These are phyloP conservation scores for Catharus minimus DNA, from an alignment of 2,113 vertebrate species.

Conservation along the genomic window DNA sequence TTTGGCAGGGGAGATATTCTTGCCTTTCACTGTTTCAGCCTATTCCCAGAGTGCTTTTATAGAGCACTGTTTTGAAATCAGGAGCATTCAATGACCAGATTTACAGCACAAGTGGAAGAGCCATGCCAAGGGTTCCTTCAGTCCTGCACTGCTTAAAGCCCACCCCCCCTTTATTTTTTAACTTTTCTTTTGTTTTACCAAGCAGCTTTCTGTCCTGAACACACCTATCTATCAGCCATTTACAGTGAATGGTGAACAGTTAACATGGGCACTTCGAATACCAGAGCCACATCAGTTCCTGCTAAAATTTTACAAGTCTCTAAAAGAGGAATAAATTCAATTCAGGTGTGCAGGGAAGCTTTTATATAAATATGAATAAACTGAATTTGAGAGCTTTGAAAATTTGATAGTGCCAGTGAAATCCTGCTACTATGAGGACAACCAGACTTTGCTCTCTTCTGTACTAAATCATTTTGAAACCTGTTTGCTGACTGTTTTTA, in stretches of 20 bases:
- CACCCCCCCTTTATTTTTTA: accelerated
- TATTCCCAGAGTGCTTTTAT: background rate
- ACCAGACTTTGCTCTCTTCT: background rate
- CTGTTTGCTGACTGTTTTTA: conserved; percentile 32
- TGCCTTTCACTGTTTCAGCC: background rate
- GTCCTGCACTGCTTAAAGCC: background rate
- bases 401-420: background rate
- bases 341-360: background rate
- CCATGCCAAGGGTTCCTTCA: background rate
- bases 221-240: background rate
- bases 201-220: background rate
- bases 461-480: conserved; percentile 15
- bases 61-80: background rate
- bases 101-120: background rate
- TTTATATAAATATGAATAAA: background rate
- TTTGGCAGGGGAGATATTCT: background rate
- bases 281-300: background rate
- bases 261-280: background rate
- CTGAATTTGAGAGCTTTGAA: background rate
- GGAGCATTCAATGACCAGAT: background rate
- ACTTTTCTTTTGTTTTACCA: background rate
- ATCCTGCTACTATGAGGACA: background rate
- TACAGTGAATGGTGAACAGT: background rate
- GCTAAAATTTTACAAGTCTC: background rate
- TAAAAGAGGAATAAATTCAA: background rate